Evolutionary conservation across 1,140 invertebrate genomes (phyloP).

Genomic region (Portunus trituberculatus): DNA sequence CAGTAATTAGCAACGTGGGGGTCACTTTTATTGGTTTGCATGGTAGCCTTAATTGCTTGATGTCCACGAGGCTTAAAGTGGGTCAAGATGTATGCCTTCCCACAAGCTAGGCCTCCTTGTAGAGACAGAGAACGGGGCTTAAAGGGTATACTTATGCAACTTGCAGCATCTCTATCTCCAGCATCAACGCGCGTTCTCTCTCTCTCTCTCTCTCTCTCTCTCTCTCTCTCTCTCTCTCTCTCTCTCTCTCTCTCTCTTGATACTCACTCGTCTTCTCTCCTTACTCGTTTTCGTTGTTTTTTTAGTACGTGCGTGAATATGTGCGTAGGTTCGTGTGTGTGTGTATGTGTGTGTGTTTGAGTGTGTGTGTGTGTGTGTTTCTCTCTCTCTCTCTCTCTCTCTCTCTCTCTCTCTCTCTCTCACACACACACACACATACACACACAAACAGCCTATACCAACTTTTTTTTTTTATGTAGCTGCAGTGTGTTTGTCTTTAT

Average conservation of each 20-base stretch:
- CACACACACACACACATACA: background rate
- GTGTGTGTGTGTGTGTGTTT: no score
- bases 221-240: slow-evolving; percentile 25
- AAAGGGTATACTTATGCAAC: slow-evolving; percentile 6
- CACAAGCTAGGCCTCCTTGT: slow-evolving; percentile 51
- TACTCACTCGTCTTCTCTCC: background rate
- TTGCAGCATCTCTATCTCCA: background rate
- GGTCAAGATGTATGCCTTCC: background rate
- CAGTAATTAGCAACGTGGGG: slow-evolving; percentile 55
- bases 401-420: slow-evolving; percentile 20
- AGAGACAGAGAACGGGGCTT: slow-evolving; percentile 46
- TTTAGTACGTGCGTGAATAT: no score
- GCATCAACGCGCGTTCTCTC: background rate
- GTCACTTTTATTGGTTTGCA: slow-evolving; percentile 63
- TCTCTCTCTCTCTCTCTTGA: slow-evolving; percentile 35
- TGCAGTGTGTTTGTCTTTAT: background rate
- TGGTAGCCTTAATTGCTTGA: slow-evolving; percentile 57
- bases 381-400: background rate
- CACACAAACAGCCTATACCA: no score
- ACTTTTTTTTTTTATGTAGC: background rate
- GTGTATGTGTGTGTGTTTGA: no score
- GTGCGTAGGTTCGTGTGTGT: no score
- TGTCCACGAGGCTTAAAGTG: slow-evolving; percentile 66
- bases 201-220: slow-evolving; percentile 36
- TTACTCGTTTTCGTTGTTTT: no score